phyloP scores from a whole-genome alignment of 2,113 vertebrate genomes.

The Martes martes region DNA sequence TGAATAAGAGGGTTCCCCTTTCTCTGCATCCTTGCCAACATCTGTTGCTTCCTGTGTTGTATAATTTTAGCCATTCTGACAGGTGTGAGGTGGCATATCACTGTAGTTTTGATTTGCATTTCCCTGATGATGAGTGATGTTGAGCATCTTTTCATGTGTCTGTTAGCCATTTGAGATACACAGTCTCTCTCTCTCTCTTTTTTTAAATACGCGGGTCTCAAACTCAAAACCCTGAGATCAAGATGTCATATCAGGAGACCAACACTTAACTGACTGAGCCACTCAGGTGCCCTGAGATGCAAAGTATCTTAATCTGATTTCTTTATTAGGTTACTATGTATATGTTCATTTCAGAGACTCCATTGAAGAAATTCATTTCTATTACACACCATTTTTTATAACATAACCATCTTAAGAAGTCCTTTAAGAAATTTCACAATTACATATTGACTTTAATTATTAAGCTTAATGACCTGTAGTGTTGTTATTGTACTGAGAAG shows the following conservation, averaged over 20 bases:
- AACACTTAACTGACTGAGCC: background rate
- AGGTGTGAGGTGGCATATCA: background rate
- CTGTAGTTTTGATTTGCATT: background rate
- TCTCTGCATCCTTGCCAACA: background rate
- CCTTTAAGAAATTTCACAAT: background rate
- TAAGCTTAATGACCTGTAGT: background rate
- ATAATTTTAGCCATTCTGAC: background rate
- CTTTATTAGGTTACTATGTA: background rate
- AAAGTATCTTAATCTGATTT: background rate
- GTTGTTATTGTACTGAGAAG: background rate
- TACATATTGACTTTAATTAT: background rate
- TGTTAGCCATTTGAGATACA: background rate
- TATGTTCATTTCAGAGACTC: background rate
- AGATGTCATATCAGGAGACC: background rate
- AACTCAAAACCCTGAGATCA: background rate
- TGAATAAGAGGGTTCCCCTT: background rate
- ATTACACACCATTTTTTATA: background rate
- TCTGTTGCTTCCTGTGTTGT: background rate
- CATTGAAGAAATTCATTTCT: background rate
- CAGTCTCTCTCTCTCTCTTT: background rate
- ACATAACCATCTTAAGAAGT: background rate
- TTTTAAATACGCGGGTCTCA: background rate
- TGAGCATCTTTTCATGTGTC: background rate
- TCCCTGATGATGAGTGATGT: background rate
- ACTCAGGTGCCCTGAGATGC: background rate